Evolutionary conservation across 30 jellyfish, hydroid and myxozoan species (phyloP), one percentile per base, ranked within the genome.

Genomic region (Cassiopea xamachana): DNA sequence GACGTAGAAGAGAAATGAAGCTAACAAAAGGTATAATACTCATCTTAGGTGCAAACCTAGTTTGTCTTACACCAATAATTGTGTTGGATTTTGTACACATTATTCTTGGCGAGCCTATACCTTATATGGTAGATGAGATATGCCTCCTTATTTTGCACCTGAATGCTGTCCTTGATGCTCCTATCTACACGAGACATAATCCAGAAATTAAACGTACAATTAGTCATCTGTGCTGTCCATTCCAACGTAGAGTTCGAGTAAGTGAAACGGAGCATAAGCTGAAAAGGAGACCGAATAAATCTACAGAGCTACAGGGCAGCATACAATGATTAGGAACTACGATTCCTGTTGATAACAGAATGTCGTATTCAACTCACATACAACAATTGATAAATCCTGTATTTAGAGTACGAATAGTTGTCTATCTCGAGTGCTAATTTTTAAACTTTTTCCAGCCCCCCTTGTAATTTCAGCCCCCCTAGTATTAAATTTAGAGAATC

Each of bases 51-150:
- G 60, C 59, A 44, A 85, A 89, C 60, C 6, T 89, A 2, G 44
- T 82, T 8, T 89, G 96, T 79, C 69, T 89, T 19, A 44, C 88
- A 48, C 96, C 96, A 4, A 80, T 89, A 2, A 91, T 75, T 7
- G 78, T 80, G 2, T 50, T 89, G 45, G 96, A 89, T 74, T 60
- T 83, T 45, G 16, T 89, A 19, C 84, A 81, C 48, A 76, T 83
- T 3, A 61, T 59, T 70, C 46, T 55, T 5, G 75, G 46, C 51
- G 12, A 50, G 39, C 10, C 77, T 8, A 64, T 51, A 48, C 67
- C 86, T 39, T 59, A 27, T 44, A 46, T 59, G 2, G 68, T 60
- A 1, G 78, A 58, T 6, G 84, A 80, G n/a, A 18, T 59, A 7
- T 67, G 78, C 50, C 87, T 89, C 2, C 84, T 60, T 1, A 18